phyloP scores from a whole-genome alignment of 2,888 invertebrate genomes.

The Tolmerus cingulatus region DNA sequence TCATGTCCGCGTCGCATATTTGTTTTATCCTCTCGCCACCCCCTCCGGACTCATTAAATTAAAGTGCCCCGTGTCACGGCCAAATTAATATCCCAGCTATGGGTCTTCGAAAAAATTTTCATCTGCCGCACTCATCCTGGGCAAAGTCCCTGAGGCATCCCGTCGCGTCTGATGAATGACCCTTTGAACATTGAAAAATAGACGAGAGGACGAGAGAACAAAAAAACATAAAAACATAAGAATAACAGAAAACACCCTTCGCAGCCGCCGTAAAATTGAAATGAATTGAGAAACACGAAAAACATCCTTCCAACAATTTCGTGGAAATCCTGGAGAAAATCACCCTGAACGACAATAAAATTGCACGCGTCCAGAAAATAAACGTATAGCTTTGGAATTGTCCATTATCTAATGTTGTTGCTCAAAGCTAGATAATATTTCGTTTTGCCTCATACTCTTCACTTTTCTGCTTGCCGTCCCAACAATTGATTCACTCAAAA shows the following conservation, averaged over 20 bases:
- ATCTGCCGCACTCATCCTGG: neutral
- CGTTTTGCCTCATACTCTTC: neutral
- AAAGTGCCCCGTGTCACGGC: neutral
- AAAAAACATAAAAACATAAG: neutral
- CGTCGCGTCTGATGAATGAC: constrained; percentile 23
- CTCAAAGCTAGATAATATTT: neutral
- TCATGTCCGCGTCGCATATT: neutral
- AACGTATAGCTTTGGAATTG: neutral
- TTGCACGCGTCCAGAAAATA: neutral
- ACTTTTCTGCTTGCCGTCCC: neutral
- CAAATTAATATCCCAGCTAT: constrained; percentile 7
- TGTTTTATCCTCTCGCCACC: neutral
- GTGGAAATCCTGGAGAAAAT: neutral
- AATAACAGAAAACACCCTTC: neutral
- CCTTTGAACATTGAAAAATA: constrained; percentile 2
- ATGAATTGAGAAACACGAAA: neutral
- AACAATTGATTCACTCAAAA: neutral
- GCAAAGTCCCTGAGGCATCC: neutral
- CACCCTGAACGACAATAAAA: neutral
- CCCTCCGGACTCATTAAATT: neutral
- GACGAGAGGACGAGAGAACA: neutral
- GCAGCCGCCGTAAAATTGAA: neutral
- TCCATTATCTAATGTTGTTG: neutral
- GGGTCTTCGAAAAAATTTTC: neutral
- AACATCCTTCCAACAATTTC: neutral